These are phyloP conservation scores for Heteractis magnifica DNA, from an alignment of 92 coral and sea anemone species.

Conservation along the genomic window DNA sequence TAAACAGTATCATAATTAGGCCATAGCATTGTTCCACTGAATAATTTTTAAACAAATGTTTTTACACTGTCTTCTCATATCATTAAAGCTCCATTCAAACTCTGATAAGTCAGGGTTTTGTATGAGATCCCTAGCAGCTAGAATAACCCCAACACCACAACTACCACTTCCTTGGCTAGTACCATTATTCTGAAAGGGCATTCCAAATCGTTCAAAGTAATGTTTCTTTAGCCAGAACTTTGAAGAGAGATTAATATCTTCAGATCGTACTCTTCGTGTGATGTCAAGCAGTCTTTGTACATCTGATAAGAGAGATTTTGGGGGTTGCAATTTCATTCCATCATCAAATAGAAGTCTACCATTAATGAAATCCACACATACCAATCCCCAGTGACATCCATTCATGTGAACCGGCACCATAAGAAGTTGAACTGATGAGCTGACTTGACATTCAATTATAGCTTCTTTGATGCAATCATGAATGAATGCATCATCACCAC, in stretches of 20 bases:
- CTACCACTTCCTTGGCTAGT: constrained; percentile 4
- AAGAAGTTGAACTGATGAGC: neutral
- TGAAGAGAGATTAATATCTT: neutral
- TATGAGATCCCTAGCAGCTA: neutral
- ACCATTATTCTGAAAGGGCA: neutral
- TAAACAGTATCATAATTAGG: neutral
- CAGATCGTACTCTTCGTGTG: neutral
- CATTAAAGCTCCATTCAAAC: neutral
- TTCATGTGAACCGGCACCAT: constrained; percentile 2
- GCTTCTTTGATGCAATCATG: neutral
- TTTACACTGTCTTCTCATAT: constrained; percentile 11
- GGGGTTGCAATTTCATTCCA: constrained; percentile 20
- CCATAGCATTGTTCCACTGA: neutral
- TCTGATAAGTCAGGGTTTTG: neutral
- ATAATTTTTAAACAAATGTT: neutral
- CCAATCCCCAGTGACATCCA: constrained; percentile 31
- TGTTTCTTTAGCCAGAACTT: neutral
- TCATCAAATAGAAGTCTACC: constrained; percentile 30
- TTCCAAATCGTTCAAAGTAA: neutral
- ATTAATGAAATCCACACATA: constrained; percentile 14
- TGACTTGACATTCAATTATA: neutral
- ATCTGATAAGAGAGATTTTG: constrained; percentile 2
- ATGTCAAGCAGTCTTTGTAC: constrained; percentile 3
- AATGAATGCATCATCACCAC: constrained; percentile 13
- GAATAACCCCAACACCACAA: constrained; percentile 13